phyloP scores from a whole-genome alignment of 2,888 invertebrate genomes.

The Oxycera nigricornis region DNA sequence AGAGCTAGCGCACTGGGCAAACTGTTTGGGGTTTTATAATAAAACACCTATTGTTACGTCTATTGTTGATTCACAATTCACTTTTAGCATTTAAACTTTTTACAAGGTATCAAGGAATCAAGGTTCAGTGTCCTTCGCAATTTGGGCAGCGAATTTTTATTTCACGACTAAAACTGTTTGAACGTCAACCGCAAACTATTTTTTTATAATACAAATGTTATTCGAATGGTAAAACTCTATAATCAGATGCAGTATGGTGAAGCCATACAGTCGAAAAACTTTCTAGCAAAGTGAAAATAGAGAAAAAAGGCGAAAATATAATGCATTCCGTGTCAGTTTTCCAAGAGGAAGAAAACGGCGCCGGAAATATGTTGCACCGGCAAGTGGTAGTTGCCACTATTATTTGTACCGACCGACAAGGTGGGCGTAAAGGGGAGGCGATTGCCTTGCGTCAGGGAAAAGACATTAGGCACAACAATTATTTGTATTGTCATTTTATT shows the following conservation, averaged over 20 bases:
- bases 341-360: constrained; percentile 1
- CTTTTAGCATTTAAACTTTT: not conserved
- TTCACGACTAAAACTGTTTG: constrained; percentile 34
- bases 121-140: not conserved
- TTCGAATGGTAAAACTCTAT: constrained; percentile 31
- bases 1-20: too few relatives aligned
- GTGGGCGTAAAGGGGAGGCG: not conserved
- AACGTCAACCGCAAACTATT: constrained; percentile 45
- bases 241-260: constrained; percentile 35
- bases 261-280: constrained; percentile 30
- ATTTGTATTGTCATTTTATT: too few relatives aligned
- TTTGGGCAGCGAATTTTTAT: not conserved
- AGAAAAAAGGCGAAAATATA: constrained; percentile 1
- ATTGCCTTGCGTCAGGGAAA: not conserved
- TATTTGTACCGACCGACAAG: not conserved
- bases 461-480: not conserved
- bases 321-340: constrained; percentile 13
- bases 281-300: not conserved
- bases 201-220: constrained; percentile 30
- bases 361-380: not conserved
- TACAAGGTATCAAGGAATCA: not conserved
- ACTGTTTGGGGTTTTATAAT: too few relatives aligned
- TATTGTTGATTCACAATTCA: not conserved
- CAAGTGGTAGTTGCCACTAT: not conserved
- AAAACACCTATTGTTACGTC: too few relatives aligned